Base-by-base conservation (phyloP, 1,140 invertebrate species). In the Pogonus chalceus region DNA sequence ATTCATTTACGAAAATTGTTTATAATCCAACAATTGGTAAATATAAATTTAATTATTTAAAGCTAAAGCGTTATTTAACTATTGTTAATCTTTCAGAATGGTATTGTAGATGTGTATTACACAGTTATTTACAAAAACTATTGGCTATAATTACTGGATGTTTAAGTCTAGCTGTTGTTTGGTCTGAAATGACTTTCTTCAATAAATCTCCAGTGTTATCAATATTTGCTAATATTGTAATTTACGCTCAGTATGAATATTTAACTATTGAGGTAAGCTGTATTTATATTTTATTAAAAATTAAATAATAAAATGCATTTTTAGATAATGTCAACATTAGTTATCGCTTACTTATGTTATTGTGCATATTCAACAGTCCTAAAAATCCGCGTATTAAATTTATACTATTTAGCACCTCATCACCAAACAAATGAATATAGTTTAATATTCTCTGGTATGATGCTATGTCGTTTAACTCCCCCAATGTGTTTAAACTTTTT, bases 401-500 rank as follows among this genome's bases (percentile, higher is more conserved):
- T 96, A 57, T 99, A 98, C 73, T 97, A 98, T 66, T 74, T 99
- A 60, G 94, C 96, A 4, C 87, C 93, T 0, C 87, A 96, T 70
- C 96, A 99, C 73, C 91, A 96, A 73, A 99, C 96, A 1, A 96
- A 98, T 69, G 96, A 98, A 69, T 96, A 98, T 74, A 97, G 92
- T 69, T 79, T 99, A 46, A 94, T 99, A 62, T 99, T 99, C 72
- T 94, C 91, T 66, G 96, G 96, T 52, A 88, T 96, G 93, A 85
- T 98, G 78, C 77, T 98, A 7, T 98, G 94, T 69, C 85, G 97
- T 16, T 76, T 99, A 4, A 99, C 96, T 2, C 94, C 96, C 0
- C 96, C 97, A 2, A 85, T 99, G 77, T 99, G 96, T 75, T 80
- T 99, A 3, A 99, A 99, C 72, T 99, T 98, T 67, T 78, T 99